These are phyloP conservation scores for Pachyrhynchus sulphureomaculatus DNA, from an alignment of 1,140 invertebrate species.

Conservation along the genomic window DNA sequence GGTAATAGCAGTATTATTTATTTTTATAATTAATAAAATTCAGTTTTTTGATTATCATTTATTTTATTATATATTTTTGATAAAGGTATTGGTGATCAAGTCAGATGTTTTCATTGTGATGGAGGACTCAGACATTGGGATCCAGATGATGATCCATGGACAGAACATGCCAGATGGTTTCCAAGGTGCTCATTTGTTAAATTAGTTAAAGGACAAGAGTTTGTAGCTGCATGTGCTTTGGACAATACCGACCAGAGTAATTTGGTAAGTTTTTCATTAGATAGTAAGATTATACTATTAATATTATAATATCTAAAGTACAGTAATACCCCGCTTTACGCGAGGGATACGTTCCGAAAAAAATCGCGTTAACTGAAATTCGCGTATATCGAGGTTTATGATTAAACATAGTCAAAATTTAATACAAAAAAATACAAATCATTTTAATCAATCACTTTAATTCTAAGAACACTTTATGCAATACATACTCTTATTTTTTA, in stretches of 20 bases:
- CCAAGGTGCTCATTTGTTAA: slow-evolving; percentile 77
- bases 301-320: too few species aligned
- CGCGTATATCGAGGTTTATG: too few species aligned
- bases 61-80: slow-evolving; percentile 3
- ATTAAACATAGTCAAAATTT: too few species aligned
- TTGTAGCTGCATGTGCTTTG: slow-evolving; percentile 61
- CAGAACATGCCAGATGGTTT: slow-evolving; percentile 89
- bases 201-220: slow-evolving; percentile 77
- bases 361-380: too few species aligned
- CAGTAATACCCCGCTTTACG: too few species aligned
- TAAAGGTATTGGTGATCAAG: slow-evolving; percentile 65
- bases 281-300: too few species aligned
- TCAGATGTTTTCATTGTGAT: slow-evolving; percentile 90
- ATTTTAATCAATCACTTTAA: too few species aligned
- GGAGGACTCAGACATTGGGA: slow-evolving; percentile 86
- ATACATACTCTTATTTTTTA: too few species aligned
- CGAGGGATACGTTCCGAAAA: too few species aligned
- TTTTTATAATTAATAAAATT: not conserved
- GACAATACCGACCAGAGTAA: slow-evolving; percentile 10
- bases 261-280: slow-evolving; percentile 33
- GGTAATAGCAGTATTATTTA: too few species aligned
- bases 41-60: not conserved
- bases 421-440: too few species aligned
- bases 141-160: slow-evolving; percentile 81
- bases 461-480: too few species aligned